phyloP scores from a whole-genome alignment of 2,797 vertebrate genomes.

The Calcarius lapponicus region DNA sequence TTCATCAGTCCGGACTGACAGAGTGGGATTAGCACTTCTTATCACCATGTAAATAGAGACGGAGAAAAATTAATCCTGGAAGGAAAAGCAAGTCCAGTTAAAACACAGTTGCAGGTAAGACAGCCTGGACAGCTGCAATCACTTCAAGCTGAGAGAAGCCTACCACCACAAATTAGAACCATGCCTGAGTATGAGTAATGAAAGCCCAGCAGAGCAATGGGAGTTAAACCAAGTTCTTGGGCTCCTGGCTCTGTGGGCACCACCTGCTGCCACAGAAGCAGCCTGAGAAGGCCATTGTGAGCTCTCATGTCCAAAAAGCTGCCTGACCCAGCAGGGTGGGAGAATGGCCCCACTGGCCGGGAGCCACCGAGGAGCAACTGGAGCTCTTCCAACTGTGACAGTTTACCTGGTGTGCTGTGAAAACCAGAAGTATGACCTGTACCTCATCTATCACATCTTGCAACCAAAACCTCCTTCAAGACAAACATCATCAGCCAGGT shows the following conservation, averaged over 20 bases:
- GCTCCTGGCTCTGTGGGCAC: neutral
- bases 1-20: slow-evolving; percentile 64
- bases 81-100: slow-evolving; percentile 44
- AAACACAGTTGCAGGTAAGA: neutral
- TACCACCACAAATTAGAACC: neutral
- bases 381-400: neutral
- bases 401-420: neutral
- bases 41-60: slow-evolving; percentile 55
- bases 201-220: neutral
- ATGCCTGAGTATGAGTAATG: neutral
- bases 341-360: neutral
- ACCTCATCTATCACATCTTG: neutral
- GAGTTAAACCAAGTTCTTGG: neutral
- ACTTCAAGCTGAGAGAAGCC: neutral
- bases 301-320: neutral
- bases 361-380: neutral
- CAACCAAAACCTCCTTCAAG: neutral
- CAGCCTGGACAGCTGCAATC: neutral
- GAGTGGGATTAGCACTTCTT: slow-evolving; percentile 44
- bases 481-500: neutral
- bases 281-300: neutral
- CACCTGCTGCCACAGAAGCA: neutral
- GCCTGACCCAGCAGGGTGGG: neutral
- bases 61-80: slow-evolving; percentile 53
- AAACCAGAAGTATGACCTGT: neutral